Conservation (phyloP, 2,888 invertebrate species). For the Miltochrista miniata region DNA sequence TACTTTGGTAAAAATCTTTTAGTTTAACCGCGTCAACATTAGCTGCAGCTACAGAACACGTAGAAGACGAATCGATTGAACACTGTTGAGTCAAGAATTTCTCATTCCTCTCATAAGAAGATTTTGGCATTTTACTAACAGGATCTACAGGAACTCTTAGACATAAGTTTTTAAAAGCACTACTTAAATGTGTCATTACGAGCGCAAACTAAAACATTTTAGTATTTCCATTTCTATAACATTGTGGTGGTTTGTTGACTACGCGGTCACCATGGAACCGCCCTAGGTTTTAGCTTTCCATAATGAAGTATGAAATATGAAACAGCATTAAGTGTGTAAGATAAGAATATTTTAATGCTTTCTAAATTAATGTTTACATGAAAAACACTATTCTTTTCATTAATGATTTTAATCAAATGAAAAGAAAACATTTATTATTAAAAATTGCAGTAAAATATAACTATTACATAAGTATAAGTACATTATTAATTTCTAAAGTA, state of each 20-base stretch:
- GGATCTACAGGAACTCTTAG: constrained; percentile 89
- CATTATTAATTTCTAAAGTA: too few relatives aligned
- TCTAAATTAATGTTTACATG: too few relatives aligned
- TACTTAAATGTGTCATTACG: constrained; percentile 79
- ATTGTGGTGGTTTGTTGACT: constrained; percentile 26
- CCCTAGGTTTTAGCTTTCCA: not conserved
- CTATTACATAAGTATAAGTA: too few relatives aligned
- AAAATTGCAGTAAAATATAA: too few relatives aligned
- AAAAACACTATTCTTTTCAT: too few relatives aligned
- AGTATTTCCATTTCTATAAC: not conserved
- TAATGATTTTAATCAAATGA: too few relatives aligned
- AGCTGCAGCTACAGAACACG: constrained; percentile 54
- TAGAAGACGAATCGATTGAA: constrained; percentile 65
- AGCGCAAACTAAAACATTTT: constrained; percentile 15
- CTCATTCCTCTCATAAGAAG: constrained; percentile 86
- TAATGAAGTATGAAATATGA: too few relatives aligned
- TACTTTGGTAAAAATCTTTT: constrained; percentile 89
- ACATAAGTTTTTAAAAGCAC: constrained; percentile 88
- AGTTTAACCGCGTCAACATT: constrained; percentile 83
- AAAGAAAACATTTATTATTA: too few relatives aligned
- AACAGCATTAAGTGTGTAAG: too few relatives aligned
- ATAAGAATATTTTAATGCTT: too few relatives aligned
- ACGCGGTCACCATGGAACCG: constrained; percentile 25
- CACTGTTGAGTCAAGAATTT: constrained; percentile 61
- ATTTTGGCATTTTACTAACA: constrained; percentile 87